These are phyloP conservation scores for Columbina picui DNA, from an alignment of 2,113 vertebrate genomes.

Conservation along the genomic window DNA sequence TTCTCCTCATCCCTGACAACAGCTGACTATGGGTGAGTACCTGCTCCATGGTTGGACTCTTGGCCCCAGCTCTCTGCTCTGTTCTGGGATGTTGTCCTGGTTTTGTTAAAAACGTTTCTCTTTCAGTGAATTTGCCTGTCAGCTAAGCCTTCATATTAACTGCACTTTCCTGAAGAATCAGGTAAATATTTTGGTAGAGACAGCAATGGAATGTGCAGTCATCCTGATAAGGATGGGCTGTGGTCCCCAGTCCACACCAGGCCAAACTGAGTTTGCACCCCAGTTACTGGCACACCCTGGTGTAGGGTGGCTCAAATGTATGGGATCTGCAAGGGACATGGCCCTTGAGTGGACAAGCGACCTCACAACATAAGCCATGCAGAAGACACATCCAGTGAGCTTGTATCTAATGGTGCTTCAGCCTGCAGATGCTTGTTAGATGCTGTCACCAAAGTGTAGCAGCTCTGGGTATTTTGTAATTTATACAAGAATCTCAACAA, in stretches of 20 bases:
- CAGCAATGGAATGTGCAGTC: too few relatives aligned
- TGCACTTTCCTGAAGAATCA: too few relatives aligned
- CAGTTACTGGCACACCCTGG: neutral
- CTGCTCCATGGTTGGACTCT: neutral
- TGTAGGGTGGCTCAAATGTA: rapidly evolving
- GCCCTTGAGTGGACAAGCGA: rapidly evolving
- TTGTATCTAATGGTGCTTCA: neutral
- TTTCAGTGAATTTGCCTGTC: too few relatives aligned
- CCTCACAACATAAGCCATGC: neutral
- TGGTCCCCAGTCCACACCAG: neutral
- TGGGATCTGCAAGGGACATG: rapidly evolving
- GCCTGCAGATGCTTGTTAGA: neutral
- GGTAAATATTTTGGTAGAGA: too few relatives aligned
- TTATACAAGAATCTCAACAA: neutral
- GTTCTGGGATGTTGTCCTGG: neutral
- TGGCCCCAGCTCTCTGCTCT: neutral
- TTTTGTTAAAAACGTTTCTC: too few relatives aligned
- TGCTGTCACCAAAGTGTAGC: neutral
- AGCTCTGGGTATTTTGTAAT: neutral
- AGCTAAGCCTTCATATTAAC: too few relatives aligned
- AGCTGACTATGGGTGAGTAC: neutral
- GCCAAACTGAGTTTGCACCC: neutral
- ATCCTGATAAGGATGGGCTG: too few relatives aligned
- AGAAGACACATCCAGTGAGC: neutral
- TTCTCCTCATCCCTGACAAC: neutral